Evolutionary conservation across 2,797 vertebrate species (phyloP), one percentile per base, ranked within the genome.

Genomic region (Pseudotriccus pelzelni): DNA sequence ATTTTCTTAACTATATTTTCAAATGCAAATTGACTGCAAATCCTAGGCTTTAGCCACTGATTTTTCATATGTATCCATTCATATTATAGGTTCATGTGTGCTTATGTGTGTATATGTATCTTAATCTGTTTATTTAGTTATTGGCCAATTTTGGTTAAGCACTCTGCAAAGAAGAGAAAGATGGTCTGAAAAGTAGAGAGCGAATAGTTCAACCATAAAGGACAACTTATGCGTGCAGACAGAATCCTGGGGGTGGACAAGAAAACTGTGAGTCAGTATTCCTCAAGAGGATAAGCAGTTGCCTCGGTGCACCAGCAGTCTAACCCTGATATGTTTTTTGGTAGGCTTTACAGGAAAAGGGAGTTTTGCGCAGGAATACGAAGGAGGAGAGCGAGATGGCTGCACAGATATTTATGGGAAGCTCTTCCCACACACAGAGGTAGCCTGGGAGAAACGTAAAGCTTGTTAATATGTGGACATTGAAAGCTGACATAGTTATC

Each of bases 181-280:
- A 22, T 60, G 19, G 32, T 49, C 60, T 81, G 66, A 47, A 64
- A 87, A 64, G 14, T 34, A 66, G 70, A 46, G 28, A 59, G 19
- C 3, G 36, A 64, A 12, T 34, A 50, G 22, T 36, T 89, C n/a
- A 92, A 67, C 36, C 52, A 74, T 34, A 70, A 87, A 74, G 78
- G 30, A 53, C 77, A 73, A 37, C 52, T 72, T n/a, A 53, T 41
- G 32, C 5, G 19, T 62, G 78, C 80, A 94, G 89, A 85, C 6
- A 6, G 63, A 90, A 90, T 82, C 63, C 70, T 70, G 88, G 86
- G 77, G 60, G 81, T 80, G 81, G 86, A 58, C 72, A 89, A 70
- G 63, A 88, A 62, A 75, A 49, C 3, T 37, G 50, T 92, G 90
- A 94, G 59, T 94, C 83, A 94, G 63, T 74, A 74, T 90, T 96